Evolutionary conservation across 2,797 vertebrate species (phyloP), one percentile per base, ranked within the genome.

Genomic region (Cirrhinus molitorella): DNA sequence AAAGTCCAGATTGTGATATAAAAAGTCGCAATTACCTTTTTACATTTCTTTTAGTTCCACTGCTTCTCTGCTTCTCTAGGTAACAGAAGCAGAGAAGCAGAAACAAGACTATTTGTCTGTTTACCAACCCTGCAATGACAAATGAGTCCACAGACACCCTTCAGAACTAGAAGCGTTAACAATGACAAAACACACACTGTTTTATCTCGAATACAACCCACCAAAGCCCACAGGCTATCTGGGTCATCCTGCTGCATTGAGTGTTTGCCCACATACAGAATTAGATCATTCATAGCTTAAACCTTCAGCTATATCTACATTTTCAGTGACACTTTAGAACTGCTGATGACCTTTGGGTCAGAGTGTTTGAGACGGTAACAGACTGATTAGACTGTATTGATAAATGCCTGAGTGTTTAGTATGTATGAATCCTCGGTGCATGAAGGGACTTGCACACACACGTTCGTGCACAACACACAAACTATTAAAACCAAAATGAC

Each of bases 31-130:
- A 61, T 59, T 14, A 59, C 13, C 12, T 25, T 53, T 21, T 2
- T 6, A 7, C 14, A 49, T 23, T 67, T 51, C 78, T 34, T 34
- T 34, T 34, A 84, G 79, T 91, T 89, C 87, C 81, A 84, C n/a
- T n/a, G n/a, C n/a, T n/a, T n/a, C n/a, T n/a, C n/a, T n/a, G n/a
- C n/a, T n/a, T n/a, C n/a, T n/a, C n/a, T n/a, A n/a, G n/a, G n/a
- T n/a, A n/a, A n/a, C 63, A 85, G 61, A 83, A 87, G 90, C 91
- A 88, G 77, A 88, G 90, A 88, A 85, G 84, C 85, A 83, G 85
- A 92, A 93, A 90, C 87, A 87, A 89, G 88, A 90, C 84, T 28
- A 28, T 28, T 16, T 78, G 90, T 90, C 92, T 89, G 89, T 80
- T 90, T 81, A 81, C 89, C 84, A 86, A 90, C 89, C 43, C 82